Base-by-base conservation (phyloP, 2,888 invertebrate genomes). In the Drosophila phalerata region DNA sequence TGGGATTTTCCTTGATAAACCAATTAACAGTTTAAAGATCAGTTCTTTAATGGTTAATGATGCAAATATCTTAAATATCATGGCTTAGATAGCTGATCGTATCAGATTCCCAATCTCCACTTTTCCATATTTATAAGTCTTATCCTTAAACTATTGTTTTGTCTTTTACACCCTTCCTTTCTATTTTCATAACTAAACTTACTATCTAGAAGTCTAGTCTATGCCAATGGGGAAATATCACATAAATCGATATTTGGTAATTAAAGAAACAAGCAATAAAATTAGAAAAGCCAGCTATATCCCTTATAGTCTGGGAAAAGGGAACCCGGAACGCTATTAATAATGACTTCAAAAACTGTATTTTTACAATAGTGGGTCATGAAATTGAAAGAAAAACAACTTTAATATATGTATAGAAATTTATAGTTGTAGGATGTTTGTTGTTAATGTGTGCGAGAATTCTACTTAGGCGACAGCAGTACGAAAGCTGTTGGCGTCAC, bases 401-500 rank as follows among this genome's bases (percentile, higher is more conserved):
- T 53, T 9, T 9, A 28, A 30, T 30, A 30, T 40, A 19, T 9
- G 10, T 8, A n/a, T n/a, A n/a, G n/a, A 13, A 5, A 17, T 13
- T 2, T 9, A n/a, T 9, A 19, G 13, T 34, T 9, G 3, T 5
- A 13, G 15, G 43, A n/a, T 22, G 17, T 32, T 37, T 9, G 17
- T 57, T 8, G 11, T 11, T 34, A 34, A 32, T 42, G 32, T 34
- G 17, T 43, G 25, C 5, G 28, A 28, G 5, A 28, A 28, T 28
- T 28, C 28, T 30, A 30, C 6, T 58, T 9, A 42, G 13, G 13
- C 15, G 32, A 22, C 30, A 15, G 22, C 8, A 17, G 10, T 42
- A 37, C 30, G 67, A 53, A 67, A 73, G 74, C 66, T 40, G 32
- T 37, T 45, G 64, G 52, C 69, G 37, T 78, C 69, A 74, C 75